Percentiles rank a stretch among this genome's conserved stretches.
Evolutionary conservation across 2,797 vertebrate species (phyloP).

Genomic region (Graptemys geographica): DNA sequence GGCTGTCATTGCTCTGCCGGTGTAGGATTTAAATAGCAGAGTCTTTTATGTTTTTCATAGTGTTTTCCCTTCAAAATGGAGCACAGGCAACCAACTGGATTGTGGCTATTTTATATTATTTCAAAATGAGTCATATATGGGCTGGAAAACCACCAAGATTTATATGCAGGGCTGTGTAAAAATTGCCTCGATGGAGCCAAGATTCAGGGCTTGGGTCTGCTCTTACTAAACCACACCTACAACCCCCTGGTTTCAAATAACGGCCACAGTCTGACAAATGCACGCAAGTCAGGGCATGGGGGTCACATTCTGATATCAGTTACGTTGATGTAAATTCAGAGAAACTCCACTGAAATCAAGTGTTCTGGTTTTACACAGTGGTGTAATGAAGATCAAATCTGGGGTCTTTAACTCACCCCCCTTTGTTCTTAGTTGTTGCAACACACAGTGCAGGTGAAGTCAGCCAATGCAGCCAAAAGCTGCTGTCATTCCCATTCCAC

Average conservation of each 20-base stretch:
- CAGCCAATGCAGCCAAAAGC: neutral
- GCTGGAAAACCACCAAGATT: neutral
- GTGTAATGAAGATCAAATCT: neutral
- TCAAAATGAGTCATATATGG: neutral
- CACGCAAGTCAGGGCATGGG: neutral
- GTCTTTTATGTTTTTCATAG: neutral
- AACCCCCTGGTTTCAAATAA: neutral
- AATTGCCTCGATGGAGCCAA: neutral
- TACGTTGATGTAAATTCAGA: neutral
- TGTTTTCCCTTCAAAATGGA: neutral
- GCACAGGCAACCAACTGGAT: neutral
- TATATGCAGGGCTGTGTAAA: neutral
- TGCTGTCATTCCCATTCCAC: neutral
- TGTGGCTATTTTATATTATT: neutral
- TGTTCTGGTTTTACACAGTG: neutral
- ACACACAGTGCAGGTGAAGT: neutral
- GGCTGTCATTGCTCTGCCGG: neutral
- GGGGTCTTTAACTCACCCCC: neutral
- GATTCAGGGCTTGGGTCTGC: neutral
- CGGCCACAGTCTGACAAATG: neutral
- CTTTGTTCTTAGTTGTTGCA: neutral
- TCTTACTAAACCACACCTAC: neutral
- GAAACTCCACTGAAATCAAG: neutral
- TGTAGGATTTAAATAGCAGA: neutral
- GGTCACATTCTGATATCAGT: neutral